Base-by-base conservation (phyloP, 2,797 vertebrate species). In the Sphaeramia orbicularis region DNA sequence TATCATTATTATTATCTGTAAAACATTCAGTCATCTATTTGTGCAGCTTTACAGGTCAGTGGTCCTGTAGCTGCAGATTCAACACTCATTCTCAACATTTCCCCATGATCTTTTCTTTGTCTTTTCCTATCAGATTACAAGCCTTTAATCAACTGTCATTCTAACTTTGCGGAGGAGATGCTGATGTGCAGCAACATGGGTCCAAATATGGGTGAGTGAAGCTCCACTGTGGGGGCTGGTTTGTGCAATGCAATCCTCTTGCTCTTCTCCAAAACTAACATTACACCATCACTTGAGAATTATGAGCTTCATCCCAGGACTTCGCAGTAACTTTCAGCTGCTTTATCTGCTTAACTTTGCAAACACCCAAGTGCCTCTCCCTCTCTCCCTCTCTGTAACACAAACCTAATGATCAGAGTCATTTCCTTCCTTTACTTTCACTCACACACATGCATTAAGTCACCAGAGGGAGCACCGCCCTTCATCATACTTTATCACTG, bases 261-360 rank as follows among this genome's bases (percentile, higher is more conserved):
- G 36, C 61, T 49, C 54, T 13, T 60, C 37, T 80, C 78, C 51
- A 80, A 81, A 71, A 64, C 61, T 14, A 76, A 74, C 74, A 89
- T 88, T 86, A 84, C 86, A 60, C 53, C 71, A 87, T 84, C 71
- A 37, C 69, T 48, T 55, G 45, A 83, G 70, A 89, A 88, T 88
- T 49, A 21, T 11, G 35, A 64, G 40, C 49, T 27, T 56, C 45
- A 63, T 64, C 36, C 51, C 18, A 19, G 74, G 65, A 74, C 64
- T 74, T 61, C 30, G 6, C 4, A 65, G 14, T 62, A 32, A 69
- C 24, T 54, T 55, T 73, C 8, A 53, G 2, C 51, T 21, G 51
- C 52, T 77, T 15, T 54, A 62, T 49, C 38, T 41, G 59, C 15
- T 71, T 59, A 62, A 65, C 42, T 65, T 53, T 0, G 21, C 27